A percentile compares a stretch with the other conserved stretches of the same genome.
Evolutionary conservation across 2,888 invertebrate species (phyloP).

Genomic region (Celastrina argiolus): DNA sequence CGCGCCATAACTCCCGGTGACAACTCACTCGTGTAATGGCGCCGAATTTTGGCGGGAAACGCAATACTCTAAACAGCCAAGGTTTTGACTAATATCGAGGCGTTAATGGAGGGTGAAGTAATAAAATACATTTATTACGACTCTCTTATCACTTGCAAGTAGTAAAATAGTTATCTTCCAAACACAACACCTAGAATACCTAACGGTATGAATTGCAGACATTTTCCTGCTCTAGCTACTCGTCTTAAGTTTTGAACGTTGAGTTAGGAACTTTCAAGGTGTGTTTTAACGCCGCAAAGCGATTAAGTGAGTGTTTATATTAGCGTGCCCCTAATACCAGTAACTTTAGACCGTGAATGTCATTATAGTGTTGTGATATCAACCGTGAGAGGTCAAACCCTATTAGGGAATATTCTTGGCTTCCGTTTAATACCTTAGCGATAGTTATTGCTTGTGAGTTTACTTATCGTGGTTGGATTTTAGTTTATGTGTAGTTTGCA

Average conservation of each 20-base stretch:
- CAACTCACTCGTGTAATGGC: slow-evolving; percentile 74
- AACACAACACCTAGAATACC: too few relatives aligned
- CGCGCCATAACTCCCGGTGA: slow-evolving; percentile 71
- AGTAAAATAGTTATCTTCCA: too few relatives aligned
- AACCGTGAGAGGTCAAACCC: slow-evolving; percentile 19
- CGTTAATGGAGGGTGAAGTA: slow-evolving; percentile 58
- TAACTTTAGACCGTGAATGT: slow-evolving; percentile 18
- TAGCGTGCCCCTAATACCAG: slow-evolving; percentile 12
- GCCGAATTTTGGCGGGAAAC: slow-evolving; percentile 65
- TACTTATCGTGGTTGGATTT: too few relatives aligned
- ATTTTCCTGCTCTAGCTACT: too few relatives aligned
- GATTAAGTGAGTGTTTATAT: neutral
- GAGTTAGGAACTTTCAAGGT: neutral
- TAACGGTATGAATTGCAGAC: too few relatives aligned
- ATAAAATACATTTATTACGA: slow-evolving; percentile 60
- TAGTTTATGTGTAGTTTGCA: too few relatives aligned
- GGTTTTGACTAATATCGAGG: slow-evolving; percentile 53
- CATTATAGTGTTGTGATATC: slow-evolving; percentile 15
- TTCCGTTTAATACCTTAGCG: slow-evolving; percentile 5
- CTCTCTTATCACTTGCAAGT: neutral
- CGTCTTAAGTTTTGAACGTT: neutral
- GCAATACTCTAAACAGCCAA: slow-evolving; percentile 46
- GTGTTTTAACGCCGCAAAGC: neutral
- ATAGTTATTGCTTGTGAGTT: neutral
- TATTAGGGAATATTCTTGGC: slow-evolving; percentile 18